Evolutionary conservation across 2,888 invertebrate genomes (phyloP).

Genomic region (Altica lythri): DNA sequence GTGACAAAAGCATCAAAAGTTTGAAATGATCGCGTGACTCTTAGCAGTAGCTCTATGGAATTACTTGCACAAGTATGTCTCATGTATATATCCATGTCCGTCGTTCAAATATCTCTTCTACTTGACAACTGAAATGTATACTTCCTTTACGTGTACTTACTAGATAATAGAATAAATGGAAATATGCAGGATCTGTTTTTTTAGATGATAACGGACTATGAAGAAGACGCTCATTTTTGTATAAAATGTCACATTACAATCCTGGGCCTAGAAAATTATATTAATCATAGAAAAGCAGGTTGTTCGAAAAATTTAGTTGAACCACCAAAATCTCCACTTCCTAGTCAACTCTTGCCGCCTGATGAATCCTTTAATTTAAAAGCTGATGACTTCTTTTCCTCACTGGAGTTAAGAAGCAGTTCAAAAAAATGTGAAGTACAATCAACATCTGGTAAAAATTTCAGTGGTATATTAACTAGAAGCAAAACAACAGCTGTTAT

Average conservation of each 20-base stretch:
- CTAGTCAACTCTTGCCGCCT: constrained; percentile 50
- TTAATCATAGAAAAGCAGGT: constrained; percentile 77
- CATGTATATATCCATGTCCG: constrained; percentile 12
- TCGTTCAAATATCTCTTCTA: constrained; percentile 20
- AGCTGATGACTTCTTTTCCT: constrained; percentile 86
- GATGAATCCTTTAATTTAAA: constrained; percentile 68
- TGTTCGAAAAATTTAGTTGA: constrained; percentile 60
- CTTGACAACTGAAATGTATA: constrained; percentile 17
- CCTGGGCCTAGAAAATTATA: constrained; percentile 83
- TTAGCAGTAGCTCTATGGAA: constrained; percentile 29
- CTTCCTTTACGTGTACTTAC: constrained; percentile 3
- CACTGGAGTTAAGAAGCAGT: constrained; percentile 78
- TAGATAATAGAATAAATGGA: background rate
- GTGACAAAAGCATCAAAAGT: constrained; percentile 32
- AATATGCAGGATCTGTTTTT: constrained; percentile 7
- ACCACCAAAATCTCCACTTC: constrained; percentile 49
- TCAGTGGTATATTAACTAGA: constrained; percentile 56
- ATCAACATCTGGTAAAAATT: constrained; percentile 54
- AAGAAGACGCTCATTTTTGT: constrained; percentile 86
- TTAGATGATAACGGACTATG: constrained; percentile 67
- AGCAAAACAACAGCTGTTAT: constrained; percentile 55
- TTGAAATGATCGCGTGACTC: constrained; percentile 33
- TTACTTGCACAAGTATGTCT: constrained; percentile 24
- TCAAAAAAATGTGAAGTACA: constrained; percentile 60
- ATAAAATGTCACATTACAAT: constrained; percentile 85